Evolutionary conservation across 2,888 invertebrate genomes (phyloP).

Genomic region (Malachius bipustulatus): DNA sequence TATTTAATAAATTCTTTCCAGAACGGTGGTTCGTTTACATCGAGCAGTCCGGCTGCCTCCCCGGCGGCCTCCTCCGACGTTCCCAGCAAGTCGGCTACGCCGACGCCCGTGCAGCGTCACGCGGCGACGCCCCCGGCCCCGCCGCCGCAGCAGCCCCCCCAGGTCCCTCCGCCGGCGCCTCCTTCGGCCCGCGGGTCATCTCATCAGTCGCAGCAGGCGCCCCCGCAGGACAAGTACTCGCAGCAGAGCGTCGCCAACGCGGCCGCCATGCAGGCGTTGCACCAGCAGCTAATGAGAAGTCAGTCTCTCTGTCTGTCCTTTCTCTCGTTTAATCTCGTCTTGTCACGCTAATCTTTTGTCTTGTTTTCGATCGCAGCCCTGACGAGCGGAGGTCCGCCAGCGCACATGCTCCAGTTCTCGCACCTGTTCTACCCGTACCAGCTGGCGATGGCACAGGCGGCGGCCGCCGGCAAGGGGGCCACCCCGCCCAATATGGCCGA

Average conservation of each 20-base stretch:
- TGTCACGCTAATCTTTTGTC: not conserved
- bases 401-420: constrained; percentile 81
- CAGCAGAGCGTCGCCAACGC: constrained; percentile 53
- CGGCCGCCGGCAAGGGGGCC: constrained; percentile 33
- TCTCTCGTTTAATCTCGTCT: too few relatives aligned
- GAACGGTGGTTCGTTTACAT: constrained; percentile 36
- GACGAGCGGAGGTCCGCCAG: constrained; percentile 50
- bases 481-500: constrained; percentile 52
- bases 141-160: constrained; percentile 37
- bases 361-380: constrained; percentile 35
- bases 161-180: constrained; percentile 28
- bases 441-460: constrained; percentile 71
- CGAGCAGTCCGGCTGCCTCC: constrained; percentile 41
- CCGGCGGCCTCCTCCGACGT: constrained; percentile 43
- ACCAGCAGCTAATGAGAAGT: constrained; percentile 76
- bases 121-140: constrained; percentile 41
- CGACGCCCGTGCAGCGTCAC: constrained; percentile 37
- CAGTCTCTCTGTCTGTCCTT: constrained; percentile 17
- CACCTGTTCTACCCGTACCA: constrained; percentile 84
- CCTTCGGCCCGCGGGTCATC: constrained; percentile 27
- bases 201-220: constrained; percentile 11
- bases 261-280: constrained; percentile 72
- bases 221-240: constrained; percentile 40
- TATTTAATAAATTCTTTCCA: constrained; percentile 12
- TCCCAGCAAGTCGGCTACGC: constrained; percentile 42